Conservation (phyloP, 2,888 invertebrate genomes). For the Drosophila siamana region DNA sequence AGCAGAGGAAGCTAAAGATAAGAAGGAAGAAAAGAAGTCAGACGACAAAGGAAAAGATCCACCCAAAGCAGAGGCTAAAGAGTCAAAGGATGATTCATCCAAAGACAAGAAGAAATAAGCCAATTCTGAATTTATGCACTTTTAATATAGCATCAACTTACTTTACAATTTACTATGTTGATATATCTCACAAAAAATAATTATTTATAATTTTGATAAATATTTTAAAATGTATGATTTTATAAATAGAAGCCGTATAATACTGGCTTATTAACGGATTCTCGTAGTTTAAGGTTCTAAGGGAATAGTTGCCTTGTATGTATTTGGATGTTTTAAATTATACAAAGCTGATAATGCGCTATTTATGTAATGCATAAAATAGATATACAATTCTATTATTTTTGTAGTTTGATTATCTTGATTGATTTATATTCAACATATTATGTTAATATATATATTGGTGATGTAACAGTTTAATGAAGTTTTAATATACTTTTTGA, state of each 20-base stretch:
- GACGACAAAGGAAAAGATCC: conserved; percentile 15
- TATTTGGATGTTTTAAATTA: too few species aligned
- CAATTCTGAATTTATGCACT: neutral
- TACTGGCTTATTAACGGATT: too few species aligned
- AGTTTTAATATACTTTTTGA: neutral
- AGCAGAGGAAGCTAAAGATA: conserved; percentile 12
- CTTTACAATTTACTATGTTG: neutral
- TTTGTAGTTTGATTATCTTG: too few species aligned
- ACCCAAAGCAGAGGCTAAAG: conserved; percentile 20
- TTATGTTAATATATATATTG: too few species aligned
- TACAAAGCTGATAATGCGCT: too few species aligned
- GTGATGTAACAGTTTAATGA: too few species aligned
- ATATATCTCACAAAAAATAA: neutral
- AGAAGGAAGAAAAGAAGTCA: conserved; percentile 10
- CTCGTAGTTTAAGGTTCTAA: too few species aligned
- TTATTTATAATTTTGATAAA: neutral
- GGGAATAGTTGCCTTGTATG: too few species aligned
- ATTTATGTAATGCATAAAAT: too few species aligned
- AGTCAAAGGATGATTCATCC: conserved; percentile 17
- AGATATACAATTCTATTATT: too few species aligned
- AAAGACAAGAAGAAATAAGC: conserved; percentile 39
- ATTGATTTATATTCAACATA: too few species aligned
- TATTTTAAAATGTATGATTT: neutral
- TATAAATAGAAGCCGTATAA: too few species aligned
- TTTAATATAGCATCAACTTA: neutral